These are phyloP conservation scores for Turnix velox DNA, from an alignment of 2,113 vertebrate genomes.

Conservation along the genomic window DNA sequence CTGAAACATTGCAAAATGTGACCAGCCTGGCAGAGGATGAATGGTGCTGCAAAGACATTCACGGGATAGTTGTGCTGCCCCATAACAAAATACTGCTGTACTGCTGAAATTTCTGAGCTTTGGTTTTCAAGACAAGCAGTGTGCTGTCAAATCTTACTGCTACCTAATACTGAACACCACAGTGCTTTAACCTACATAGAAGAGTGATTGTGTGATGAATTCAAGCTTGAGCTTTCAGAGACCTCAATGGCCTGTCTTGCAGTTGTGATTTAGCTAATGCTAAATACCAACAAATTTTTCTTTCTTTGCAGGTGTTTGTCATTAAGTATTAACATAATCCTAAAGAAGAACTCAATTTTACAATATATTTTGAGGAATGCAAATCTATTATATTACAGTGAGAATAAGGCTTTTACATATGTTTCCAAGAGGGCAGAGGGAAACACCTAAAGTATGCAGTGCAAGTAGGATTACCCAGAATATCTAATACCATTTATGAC, in stretches of 20 bases:
- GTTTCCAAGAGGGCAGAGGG: neutral
- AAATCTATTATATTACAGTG: neutral
- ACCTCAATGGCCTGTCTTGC: neutral
- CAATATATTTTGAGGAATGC: neutral
- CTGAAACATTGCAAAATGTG: neutral
- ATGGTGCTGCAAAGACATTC: neutral
- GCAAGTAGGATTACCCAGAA: neutral
- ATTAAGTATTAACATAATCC: neutral
- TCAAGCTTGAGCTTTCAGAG: neutral
- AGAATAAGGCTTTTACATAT: neutral
- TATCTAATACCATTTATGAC: neutral
- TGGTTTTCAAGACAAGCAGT: neutral
- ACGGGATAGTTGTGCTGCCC: neutral
- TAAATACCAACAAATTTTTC: neutral
- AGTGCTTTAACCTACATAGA: neutral
- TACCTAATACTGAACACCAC: neutral
- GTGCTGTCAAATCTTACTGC: neutral
- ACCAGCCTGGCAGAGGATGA: neutral
- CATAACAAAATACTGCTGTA: neutral
- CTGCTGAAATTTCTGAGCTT: neutral
- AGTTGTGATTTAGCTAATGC: neutral
- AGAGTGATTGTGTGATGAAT: neutral
- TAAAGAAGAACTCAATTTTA: neutral
- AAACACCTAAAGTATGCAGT: neutral
- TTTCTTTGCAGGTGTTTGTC: neutral